Evolutionary conservation across 2,888 invertebrate species (phyloP), one percentile per base, ranked within the genome.

Genomic region (Phalera bucephala): DNA sequence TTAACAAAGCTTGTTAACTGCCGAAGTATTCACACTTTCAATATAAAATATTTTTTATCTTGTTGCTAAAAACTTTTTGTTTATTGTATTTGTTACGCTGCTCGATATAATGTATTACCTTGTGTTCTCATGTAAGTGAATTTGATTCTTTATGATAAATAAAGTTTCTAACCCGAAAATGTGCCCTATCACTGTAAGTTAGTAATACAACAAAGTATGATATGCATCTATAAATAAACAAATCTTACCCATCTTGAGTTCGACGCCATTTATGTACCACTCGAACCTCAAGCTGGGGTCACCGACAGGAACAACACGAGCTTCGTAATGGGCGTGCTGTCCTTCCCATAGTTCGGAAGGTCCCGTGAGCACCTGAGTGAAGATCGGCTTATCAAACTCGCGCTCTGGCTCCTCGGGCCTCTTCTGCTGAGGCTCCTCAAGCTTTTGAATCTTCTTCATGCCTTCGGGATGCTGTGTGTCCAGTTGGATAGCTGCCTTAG

Each of bases 251-350:
- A 96, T 94, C 86, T 97, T 95, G 30, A 99, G 91, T 81, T 97
- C 97, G 3, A 97, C 94, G 33, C 97, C 98, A 74, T 99, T 98
- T 51, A 97, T 95, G 81, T 95, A 98, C 99, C 99, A 99, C 86
- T 98, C 97, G 64, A 97, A 97, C 63, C 95, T 92, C 66, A 99
- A 91, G 56, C 94, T 96, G 1, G 98, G 94, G 82, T 99, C 99
- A 4, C 98, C 98, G 36, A 98, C 96, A 6, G 97, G 97, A 23
- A 97, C 96, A 13, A 97, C 97, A 31, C 97, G 93, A 31, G 96
- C 96, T 81, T 97, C 96, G 64, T 96, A 97, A 80, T 95, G 97
- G 33, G 97, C 97, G 58, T 95, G 94, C 74, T 96, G 95, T 2
- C 97, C 96, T 84, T 97, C 97, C 95, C 96, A 96, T 6, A 98